A percentile compares a stretch with the other conserved stretches of the same genome.
phyloP scores from a whole-genome alignment of 2,797 vertebrate genomes.

The Anisognathus igniventris region DNA sequence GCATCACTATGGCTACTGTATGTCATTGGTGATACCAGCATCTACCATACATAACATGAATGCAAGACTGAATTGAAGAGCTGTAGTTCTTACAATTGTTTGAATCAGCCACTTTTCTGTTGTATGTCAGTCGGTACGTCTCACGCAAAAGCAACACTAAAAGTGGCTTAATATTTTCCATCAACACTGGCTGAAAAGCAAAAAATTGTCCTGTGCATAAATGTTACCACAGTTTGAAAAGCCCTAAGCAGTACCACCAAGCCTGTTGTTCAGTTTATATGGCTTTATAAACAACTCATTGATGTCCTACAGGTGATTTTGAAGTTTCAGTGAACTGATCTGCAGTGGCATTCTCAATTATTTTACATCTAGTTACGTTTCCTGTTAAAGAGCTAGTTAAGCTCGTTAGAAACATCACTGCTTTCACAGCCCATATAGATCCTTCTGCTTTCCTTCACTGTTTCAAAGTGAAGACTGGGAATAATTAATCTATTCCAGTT shows the following conservation, averaged over 20 bases:
- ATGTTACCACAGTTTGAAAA: background rate
- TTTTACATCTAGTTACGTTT: background rate
- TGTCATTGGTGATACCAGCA: constrained; percentile 34
- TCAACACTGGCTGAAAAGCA: background rate
- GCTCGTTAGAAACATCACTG: background rate
- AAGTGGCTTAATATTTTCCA: background rate
- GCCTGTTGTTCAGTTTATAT: background rate
- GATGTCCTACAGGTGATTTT: background rate
- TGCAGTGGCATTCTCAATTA: background rate
- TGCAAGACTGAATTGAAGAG: background rate
- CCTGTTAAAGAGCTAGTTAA: background rate
- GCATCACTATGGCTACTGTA: constrained; percentile 61
- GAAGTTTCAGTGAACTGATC: background rate
- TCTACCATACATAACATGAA: background rate
- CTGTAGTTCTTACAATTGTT: background rate
- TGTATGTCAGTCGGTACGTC: background rate
- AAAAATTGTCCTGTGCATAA: background rate
- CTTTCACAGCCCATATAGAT: background rate
- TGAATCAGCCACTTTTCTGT: background rate
- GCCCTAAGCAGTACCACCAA: background rate
- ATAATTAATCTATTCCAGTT: constrained; percentile 45
- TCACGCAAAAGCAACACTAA: background rate
- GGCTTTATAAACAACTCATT: background rate
- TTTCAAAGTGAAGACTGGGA: background rate
- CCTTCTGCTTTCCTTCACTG: background rate